Percentiles rank a stretch among this genome's conserved stretches.
Evolutionary conservation across 2,797 vertebrate species (phyloP).

Genomic region (Phalanger gymnotis): DNA sequence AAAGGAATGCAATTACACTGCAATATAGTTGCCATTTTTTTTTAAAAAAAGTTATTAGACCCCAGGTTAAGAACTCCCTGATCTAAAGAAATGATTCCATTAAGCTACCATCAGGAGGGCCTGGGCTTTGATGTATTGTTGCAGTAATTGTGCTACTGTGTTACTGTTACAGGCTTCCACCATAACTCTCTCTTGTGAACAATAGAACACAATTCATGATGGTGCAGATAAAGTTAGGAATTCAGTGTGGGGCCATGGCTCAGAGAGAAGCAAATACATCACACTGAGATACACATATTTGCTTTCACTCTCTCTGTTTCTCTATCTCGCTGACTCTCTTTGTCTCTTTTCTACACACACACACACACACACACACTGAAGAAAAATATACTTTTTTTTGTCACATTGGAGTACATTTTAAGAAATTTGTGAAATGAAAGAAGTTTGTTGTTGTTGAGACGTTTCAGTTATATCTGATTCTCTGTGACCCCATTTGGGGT

Average conservation of each 20-base stretch:
- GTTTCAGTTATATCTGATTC: background rate
- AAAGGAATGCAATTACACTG: background rate
- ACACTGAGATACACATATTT: too few species aligned
- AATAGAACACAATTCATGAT: background rate
- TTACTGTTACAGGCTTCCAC: constrained; percentile 28
- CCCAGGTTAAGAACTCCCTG: background rate
- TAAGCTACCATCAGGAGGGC: constrained; percentile 34
- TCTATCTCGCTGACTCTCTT: background rate
- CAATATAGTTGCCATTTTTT: background rate
- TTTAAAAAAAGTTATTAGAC: background rate
- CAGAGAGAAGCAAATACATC: background rate
- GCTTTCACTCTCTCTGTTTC: background rate
- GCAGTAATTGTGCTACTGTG: constrained; percentile 18
- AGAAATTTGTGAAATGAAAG: background rate
- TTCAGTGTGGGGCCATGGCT: background rate
- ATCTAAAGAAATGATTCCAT: constrained; percentile 43
- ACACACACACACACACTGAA: background rate
- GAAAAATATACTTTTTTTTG: background rate
- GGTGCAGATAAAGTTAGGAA: background rate
- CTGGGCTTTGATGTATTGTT: constrained; percentile 36
- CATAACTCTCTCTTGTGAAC: constrained; percentile 10
- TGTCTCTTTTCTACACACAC: too few species aligned
- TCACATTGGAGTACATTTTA: background rate
- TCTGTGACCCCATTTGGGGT: background rate
- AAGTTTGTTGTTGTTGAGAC: background rate